Conservation (phyloP, 2,113 vertebrate genomes). For the Recurvirostra avosetta region DNA sequence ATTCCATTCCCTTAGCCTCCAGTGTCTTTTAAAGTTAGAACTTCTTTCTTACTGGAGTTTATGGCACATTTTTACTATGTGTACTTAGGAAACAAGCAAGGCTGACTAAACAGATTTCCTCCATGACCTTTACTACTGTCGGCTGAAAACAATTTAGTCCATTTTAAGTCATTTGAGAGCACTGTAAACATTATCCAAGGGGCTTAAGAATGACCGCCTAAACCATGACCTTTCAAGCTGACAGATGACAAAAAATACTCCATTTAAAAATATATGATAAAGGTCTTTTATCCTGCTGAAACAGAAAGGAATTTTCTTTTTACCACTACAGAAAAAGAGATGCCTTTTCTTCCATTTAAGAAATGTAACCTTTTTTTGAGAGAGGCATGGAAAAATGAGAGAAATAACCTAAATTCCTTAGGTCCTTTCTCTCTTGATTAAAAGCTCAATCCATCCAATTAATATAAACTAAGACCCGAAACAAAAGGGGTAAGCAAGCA, state of each 20-base stretch:
- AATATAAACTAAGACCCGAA: neutral
- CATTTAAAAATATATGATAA: slow-evolving; percentile 55
- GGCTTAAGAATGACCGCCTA: slow-evolving; percentile 54
- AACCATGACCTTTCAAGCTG: slow-evolving; percentile 70
- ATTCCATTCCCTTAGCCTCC: neutral
- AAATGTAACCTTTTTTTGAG: neutral
- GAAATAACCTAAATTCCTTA: neutral
- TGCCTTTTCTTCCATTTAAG: neutral
- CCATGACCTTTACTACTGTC: slow-evolving; percentile 69
- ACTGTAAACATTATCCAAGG: slow-evolving; percentile 69
- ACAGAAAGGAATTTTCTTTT: slow-evolving; percentile 25
- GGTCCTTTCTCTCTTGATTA: neutral
- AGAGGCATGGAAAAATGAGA: neutral
- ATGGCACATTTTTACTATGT: slow-evolving; percentile 42
- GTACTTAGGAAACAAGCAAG: slow-evolving; percentile 42
- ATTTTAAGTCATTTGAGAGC: slow-evolving; percentile 75
- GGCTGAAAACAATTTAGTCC: slow-evolving; percentile 72
- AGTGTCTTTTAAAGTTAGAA: slow-evolving; percentile 17
- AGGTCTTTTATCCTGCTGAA: slow-evolving; percentile 28
- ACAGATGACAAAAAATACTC: slow-evolving; percentile 56
- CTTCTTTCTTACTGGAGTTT: slow-evolving; percentile 34
- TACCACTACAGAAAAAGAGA: neutral
- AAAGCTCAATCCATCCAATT: neutral
- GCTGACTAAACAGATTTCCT: slow-evolving; percentile 65
- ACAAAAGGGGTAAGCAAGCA: neutral